Conservation (phyloP, 2,797 vertebrate genomes). For the Saxicola maurus region DNA sequence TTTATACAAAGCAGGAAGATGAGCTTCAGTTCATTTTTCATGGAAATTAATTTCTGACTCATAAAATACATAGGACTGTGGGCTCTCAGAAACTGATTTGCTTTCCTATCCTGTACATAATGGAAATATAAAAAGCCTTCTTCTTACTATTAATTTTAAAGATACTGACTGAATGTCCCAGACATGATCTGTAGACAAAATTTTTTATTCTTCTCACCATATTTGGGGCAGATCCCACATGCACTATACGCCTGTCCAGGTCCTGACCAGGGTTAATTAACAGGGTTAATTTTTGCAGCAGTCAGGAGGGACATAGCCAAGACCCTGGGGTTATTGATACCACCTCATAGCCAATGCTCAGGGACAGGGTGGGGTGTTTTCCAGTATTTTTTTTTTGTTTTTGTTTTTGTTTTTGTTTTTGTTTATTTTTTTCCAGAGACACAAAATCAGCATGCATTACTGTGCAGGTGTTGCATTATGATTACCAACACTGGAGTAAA, state of each 20-base stretch:
- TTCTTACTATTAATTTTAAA: not conserved
- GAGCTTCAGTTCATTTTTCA: not conserved
- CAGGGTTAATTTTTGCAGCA: not conserved
- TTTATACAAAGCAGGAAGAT: not conserved
- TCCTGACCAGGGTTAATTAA: not conserved
- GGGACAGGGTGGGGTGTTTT: no score
- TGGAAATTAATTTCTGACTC: not conserved
- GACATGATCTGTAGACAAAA: not conserved
- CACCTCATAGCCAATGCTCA: not conserved
- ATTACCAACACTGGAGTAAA: not conserved
- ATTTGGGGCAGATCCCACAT: not conserved
- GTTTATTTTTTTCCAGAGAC: not conserved
- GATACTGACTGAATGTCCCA: not conserved
- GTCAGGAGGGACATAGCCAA: not conserved
- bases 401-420: not conserved
- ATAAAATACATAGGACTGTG: not conserved
- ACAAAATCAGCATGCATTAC: not conserved
- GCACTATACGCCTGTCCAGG: accelerated
- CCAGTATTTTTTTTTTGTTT: not conserved
- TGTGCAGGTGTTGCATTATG: not conserved
- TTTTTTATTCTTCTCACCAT: not conserved
- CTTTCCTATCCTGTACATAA: not conserved
- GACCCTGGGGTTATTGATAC: not conserved
- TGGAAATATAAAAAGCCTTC: not conserved
- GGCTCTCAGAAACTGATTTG: not conserved